These are phyloP conservation scores for Apistogramma diplotaenia DNA, from an alignment of 2,113 vertebrate species.

Conservation along the genomic window DNA sequence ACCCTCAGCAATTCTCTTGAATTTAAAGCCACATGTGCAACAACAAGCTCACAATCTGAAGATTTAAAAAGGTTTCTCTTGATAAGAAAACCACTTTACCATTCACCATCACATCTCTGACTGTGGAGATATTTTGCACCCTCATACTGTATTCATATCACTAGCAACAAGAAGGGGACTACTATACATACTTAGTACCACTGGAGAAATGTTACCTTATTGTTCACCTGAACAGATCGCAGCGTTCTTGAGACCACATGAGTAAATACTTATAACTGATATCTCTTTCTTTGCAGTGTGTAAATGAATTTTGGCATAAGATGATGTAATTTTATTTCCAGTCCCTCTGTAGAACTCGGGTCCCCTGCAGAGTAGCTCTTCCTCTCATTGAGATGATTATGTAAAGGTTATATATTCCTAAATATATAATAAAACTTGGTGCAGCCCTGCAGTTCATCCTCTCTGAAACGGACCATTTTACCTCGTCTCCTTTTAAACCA, in stretches of 20 bases:
- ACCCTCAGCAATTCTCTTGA: neutral
- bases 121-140: neutral
- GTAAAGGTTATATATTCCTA: neutral
- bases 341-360: neutral
- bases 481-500: neutral
- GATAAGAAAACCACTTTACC: neutral
- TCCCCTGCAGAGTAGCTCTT: neutral
- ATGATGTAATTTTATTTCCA: neutral
- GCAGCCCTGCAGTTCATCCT: no score
- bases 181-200: no score
- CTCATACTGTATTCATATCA: neutral
- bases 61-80: neutral
- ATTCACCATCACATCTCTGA: neutral
- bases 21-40: neutral
- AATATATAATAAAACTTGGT: no score
- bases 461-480: no score
- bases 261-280: neutral
- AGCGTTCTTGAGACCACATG: no score
- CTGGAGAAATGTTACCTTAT: no score
- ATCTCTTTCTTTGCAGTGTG: neutral
- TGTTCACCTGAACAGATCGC: no score
- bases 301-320: neutral
- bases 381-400: neutral
- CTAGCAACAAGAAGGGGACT: no score
- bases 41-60: neutral